phyloP scores from a whole-genome alignment of 2,113 vertebrate genomes.

The Indri indri region DNA sequence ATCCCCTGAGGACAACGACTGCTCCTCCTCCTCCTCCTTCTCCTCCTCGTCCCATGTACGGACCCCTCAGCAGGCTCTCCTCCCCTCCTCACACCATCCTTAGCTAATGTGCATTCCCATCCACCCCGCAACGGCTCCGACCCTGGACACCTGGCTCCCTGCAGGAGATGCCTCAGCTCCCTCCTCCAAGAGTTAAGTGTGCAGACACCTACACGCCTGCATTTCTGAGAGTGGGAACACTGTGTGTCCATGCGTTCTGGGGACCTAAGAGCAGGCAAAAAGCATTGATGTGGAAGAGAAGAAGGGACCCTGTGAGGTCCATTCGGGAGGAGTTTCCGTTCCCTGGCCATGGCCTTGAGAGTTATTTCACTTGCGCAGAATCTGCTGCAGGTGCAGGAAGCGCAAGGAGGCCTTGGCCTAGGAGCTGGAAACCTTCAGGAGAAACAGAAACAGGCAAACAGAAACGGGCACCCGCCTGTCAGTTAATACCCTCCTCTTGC shows the following conservation, averaged over 20 bases:
- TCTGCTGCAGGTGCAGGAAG: background rate
- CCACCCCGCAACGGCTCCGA: too few species aligned
- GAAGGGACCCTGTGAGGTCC: background rate
- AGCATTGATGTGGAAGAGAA: background rate
- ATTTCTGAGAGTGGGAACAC: too few species aligned
- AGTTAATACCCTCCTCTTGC: background rate
- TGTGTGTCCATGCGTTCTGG: background rate
- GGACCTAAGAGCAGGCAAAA: background rate
- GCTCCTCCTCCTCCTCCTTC: too few species aligned
- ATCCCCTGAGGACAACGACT: too few species aligned
- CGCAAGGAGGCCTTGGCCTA: background rate
- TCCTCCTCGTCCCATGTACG: accelerated
- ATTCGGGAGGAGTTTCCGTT: background rate
- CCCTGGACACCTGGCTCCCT: background rate
- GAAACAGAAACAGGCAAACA: background rate
- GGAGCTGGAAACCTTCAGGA: background rate
- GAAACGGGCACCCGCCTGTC: background rate
- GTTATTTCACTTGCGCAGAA: background rate
- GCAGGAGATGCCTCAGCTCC: background rate
- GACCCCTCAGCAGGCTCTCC: background rate
- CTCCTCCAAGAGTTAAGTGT: background rate
- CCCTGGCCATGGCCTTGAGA: background rate
- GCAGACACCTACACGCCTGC: background rate
- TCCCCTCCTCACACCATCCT: background rate
- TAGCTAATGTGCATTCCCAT: background rate